These are phyloP conservation scores for Rhagoletis pomonella DNA, from an alignment of 1,140 invertebrate genomes.

Conservation along the genomic window DNA sequence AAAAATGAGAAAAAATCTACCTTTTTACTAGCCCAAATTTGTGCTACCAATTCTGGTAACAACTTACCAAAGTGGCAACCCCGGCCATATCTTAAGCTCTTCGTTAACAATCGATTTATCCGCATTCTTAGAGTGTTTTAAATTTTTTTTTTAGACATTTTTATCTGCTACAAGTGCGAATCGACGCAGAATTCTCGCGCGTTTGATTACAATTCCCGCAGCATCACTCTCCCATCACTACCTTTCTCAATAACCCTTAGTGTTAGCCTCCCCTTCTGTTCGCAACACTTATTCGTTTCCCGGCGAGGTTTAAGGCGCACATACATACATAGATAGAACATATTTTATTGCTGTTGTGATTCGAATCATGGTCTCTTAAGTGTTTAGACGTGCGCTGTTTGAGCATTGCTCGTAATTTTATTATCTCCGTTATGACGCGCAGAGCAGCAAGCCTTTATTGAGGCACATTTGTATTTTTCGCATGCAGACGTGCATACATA, in stretches of 20 bases:
- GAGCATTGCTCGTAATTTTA: conserved; percentile 7
- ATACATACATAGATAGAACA: too few relatives aligned
- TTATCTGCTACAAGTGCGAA: neutral
- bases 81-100: too few relatives aligned
- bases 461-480: too few relatives aligned
- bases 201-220: neutral
- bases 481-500: too few relatives aligned
- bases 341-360: conserved; percentile 3
- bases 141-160: too few relatives aligned
- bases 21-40: too few relatives aligned
- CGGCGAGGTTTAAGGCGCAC: neutral
- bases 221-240: neutral
- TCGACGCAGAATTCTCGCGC: neutral
- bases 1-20: too few relatives aligned
- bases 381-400: neutral
- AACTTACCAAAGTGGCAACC: too few relatives aligned
- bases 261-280: neutral
- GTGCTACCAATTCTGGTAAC: too few relatives aligned
- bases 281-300: neutral
- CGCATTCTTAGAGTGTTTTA: too few relatives aligned
- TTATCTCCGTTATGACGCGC: neutral
- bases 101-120: too few relatives aligned
- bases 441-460: too few relatives aligned
- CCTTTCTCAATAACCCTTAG: neutral
- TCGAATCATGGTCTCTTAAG: conserved; percentile 3